These are phyloP conservation scores for Sminthurinus signatus DNA, from an alignment of 1,140 invertebrate species.

Conservation along the genomic window DNA sequence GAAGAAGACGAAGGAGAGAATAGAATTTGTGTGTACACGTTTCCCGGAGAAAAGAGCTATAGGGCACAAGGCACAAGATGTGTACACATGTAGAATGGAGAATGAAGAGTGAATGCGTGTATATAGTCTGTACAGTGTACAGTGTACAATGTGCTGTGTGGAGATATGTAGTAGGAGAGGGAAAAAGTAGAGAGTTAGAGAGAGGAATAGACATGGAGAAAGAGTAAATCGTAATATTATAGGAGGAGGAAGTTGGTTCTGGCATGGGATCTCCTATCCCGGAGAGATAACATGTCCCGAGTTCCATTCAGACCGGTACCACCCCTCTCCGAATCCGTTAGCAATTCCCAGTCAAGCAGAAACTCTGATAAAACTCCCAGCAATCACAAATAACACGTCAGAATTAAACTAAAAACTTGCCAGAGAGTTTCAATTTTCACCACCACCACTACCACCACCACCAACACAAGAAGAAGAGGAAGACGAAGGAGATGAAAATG, in stretches of 20 bases:
- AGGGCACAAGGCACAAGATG: neutral
- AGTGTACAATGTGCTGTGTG: too few species aligned
- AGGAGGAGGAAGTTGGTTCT: slow-evolving; percentile 26
- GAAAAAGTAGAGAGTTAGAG: too few species aligned
- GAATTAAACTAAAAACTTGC: slow-evolving; percentile 42
- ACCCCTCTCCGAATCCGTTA: slow-evolving; percentile 38
- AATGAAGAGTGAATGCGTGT: too few species aligned
- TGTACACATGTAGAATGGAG: too few species aligned
- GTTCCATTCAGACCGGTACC: slow-evolving; percentile 34
- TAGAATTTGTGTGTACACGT: neutral
- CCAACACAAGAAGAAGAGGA: too few species aligned
- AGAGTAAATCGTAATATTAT: slow-evolving; percentile 22
- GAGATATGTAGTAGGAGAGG: too few species aligned
- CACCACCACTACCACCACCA: too few species aligned
- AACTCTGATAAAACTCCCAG: slow-evolving; percentile 42
- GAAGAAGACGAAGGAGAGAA: too few species aligned
- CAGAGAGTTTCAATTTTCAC: slow-evolving; percentile 34
- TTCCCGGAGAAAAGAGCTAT: slow-evolving; percentile 6
- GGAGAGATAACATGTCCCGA: slow-evolving; percentile 38
- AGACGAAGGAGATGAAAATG: too few species aligned
- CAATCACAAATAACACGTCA: slow-evolving; percentile 42
- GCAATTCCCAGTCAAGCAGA: slow-evolving; percentile 42
- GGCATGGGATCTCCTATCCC: slow-evolving; percentile 27
- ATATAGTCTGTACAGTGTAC: too few species aligned
- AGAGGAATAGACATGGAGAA: too few species aligned